Percentiles rank a stretch among this genome's conserved stretches.
Evolutionary conservation across 2,797 vertebrate genomes (phyloP).

Genomic region (Tauraco hartlaubi): DNA sequence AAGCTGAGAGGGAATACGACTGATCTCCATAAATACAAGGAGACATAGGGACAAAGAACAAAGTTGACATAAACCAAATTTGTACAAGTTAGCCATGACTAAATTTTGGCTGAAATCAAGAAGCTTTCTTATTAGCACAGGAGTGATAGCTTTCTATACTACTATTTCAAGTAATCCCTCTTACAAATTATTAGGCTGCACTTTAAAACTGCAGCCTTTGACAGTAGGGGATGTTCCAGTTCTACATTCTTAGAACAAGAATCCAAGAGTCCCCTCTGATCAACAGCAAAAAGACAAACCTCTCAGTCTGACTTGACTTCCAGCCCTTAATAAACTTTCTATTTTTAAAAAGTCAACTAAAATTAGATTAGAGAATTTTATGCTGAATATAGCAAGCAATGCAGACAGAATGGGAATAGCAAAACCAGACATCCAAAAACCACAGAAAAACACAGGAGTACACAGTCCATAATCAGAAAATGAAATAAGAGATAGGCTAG

Average conservation of each 20-base stretch:
- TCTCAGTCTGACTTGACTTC: background rate
- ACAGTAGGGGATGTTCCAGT: background rate
- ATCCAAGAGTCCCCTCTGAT: background rate
- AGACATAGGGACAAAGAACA: background rate
- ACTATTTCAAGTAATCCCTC: background rate
- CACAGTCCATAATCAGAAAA: background rate
- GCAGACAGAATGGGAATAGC: conserved; percentile 44
- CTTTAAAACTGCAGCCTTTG: background rate
- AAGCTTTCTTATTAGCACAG: background rate
- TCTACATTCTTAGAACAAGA: background rate
- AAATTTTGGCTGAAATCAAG: background rate
- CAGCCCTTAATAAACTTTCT: conserved; percentile 4
- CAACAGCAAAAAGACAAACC: background rate
- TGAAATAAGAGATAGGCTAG: background rate
- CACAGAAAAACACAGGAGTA: background rate
- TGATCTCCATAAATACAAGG: background rate
- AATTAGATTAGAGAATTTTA: conserved; percentile 28
- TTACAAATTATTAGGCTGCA: background rate
- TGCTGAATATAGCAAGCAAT: conserved; percentile 10
- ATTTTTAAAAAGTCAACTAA: conserved; percentile 9
- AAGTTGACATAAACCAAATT: background rate
- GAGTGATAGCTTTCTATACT: background rate
- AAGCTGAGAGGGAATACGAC: background rate
- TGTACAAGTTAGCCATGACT: background rate
- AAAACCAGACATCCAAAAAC: background rate